phyloP scores from a whole-genome alignment of 1,140 invertebrate genomes.

The Oppia nitens region DNA sequence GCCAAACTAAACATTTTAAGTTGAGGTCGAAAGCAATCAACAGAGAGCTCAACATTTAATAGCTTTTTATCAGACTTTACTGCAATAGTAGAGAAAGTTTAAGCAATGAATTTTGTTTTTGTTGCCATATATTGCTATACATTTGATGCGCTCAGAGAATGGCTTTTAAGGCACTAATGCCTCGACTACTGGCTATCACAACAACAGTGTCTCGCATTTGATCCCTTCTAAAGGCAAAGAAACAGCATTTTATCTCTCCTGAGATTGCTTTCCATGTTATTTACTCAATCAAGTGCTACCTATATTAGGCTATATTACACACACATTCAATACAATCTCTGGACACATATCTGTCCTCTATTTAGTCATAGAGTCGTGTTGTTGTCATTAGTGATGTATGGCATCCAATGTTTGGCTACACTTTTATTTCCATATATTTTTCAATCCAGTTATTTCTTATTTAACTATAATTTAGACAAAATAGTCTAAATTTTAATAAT shows the following conservation, averaged over 20 bases:
- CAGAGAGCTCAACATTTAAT: not conserved
- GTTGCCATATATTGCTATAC: not conserved
- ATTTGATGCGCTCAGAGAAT: not conserved
- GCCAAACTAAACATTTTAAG: not conserved
- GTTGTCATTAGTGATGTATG: too few relatives aligned
- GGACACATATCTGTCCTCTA: too few relatives aligned
- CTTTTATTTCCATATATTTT: too few relatives aligned
- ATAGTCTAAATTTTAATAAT: too few relatives aligned
- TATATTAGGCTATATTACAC: not conserved
- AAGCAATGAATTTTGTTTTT: too few relatives aligned
- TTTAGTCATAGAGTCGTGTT: too few relatives aligned
- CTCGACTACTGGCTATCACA: not conserved
- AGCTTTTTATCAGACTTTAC: not conserved
- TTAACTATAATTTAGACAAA: too few relatives aligned
- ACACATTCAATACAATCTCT: too few relatives aligned
- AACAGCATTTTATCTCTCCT: not conserved
- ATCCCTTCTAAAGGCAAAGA: not conserved
- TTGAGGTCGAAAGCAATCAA: not conserved
- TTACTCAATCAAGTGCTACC: not conserved
- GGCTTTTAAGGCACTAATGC: not conserved
- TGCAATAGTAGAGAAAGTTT: too few relatives aligned
- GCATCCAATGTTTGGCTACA: too few relatives aligned
- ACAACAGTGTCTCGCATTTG: not conserved
- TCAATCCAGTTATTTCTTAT: too few relatives aligned
- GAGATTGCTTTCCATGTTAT: not conserved